Percentiles rank a stretch among this genome's conserved stretches.
These are phyloP conservation scores for Turritopsis rubra DNA, from an alignment of 30 jellyfish, hydroid and myxozoan species.

Conservation along the genomic window DNA sequence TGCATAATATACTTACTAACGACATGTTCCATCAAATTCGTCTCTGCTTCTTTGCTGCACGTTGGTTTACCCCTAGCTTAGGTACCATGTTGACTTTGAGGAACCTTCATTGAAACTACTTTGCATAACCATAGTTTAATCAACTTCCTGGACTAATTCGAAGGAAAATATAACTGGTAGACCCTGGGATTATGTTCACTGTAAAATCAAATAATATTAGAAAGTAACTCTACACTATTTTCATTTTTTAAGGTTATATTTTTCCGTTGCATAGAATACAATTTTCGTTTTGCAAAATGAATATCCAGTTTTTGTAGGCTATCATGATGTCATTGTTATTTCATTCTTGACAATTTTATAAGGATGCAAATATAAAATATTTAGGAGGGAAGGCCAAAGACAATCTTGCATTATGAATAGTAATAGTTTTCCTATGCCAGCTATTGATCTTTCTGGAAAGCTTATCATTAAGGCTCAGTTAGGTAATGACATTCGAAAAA, in stretches of 20 bases:
- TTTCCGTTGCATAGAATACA: not conserved
- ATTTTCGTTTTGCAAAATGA: not conserved
- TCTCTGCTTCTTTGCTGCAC: not conserved
- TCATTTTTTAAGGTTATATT: not conserved
- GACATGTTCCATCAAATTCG: too few relatives aligned
- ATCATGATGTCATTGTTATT: not conserved
- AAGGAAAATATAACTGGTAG: not conserved
- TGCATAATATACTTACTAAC: not conserved
- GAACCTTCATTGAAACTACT: not conserved
- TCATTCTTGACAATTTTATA: not conserved
- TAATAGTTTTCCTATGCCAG: constrained; percentile 43
- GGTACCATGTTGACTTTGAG: not conserved
- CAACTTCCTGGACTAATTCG: not conserved
- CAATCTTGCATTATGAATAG: not conserved
- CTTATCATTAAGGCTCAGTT: constrained; percentile 85
- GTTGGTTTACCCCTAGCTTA: not conserved
- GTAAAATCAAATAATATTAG: not conserved
- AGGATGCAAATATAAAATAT: not conserved
- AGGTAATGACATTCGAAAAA: constrained; percentile 87
- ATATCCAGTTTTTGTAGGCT: not conserved
- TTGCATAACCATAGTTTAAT: not conserved
- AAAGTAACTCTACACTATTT: not conserved
- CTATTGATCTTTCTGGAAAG: constrained; percentile 79
- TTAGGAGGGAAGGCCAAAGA: not conserved
- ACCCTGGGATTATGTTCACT: not conserved